phyloP scores from a whole-genome alignment of 2,888 invertebrate genomes.

The Rhodophaea formosa region DNA sequence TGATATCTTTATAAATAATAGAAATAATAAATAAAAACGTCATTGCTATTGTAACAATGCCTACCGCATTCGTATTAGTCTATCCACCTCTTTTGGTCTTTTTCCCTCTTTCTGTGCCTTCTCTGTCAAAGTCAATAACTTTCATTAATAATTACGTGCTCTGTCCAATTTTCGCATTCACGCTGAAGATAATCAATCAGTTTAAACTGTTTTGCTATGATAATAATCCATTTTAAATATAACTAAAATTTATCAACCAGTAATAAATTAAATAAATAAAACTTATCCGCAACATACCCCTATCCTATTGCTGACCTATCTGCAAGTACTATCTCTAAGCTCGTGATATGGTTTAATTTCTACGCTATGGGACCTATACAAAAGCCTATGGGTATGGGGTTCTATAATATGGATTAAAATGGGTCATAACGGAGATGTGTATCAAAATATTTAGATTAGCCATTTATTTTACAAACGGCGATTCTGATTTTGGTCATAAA shows the following conservation, averaged over 20 bases:
- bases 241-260: not conserved
- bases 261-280: not conserved
- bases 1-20: too few species aligned
- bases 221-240: not conserved
- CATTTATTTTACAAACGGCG: not conserved
- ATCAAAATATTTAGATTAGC: conserved; percentile 10
- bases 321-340: conserved; percentile 19
- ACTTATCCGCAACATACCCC: conserved; percentile 7
- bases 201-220: too few species aligned
- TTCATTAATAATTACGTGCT: too few species aligned
- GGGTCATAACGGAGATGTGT: conserved; percentile 10
- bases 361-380: conserved; percentile 23
- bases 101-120: too few species aligned
- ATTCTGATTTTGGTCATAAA: not conserved
- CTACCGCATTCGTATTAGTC: too few species aligned
- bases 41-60: too few species aligned
- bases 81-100: too few species aligned
- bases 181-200: too few species aligned
- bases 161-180: too few species aligned
- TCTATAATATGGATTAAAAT: conserved; percentile 13
- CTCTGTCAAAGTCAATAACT: too few species aligned
- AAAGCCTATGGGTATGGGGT: not conserved
- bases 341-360: conserved; percentile 32
- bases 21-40: too few species aligned
- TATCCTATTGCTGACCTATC: not conserved